Conservation (phyloP, 2,797 vertebrate genomes). For the Pangasius mekongensis region DNA sequence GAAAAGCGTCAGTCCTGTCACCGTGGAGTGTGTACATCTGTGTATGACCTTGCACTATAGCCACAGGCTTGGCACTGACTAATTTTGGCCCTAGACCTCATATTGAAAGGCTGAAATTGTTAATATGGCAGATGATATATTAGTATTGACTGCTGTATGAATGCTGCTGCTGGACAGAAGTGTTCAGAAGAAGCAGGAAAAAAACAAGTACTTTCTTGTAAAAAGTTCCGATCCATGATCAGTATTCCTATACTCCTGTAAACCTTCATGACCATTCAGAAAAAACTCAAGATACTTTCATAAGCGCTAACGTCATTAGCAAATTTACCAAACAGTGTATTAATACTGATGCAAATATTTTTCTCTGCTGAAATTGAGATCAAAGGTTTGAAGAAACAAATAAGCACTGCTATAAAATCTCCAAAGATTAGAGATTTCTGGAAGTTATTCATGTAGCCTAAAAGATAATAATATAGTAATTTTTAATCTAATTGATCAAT, state of each 20-base stretch:
- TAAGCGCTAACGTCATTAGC: background rate
- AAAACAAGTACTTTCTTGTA: conserved; percentile 23
- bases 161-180: conserved; percentile 49
- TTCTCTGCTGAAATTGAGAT: background rate
- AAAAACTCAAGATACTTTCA: background rate
- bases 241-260: background rate
- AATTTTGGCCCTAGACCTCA: conserved; percentile 78
- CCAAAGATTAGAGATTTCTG: background rate
- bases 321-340: background rate
- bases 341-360: background rate
- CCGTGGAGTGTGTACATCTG: conserved; percentile 53
- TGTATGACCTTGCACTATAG: conserved; percentile 76
- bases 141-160: conserved; percentile 71
- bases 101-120: conserved; percentile 81
- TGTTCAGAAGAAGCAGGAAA: conserved; percentile 24
- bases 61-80: conserved; percentile 78
- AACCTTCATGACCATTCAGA: background rate
- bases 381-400: background rate
- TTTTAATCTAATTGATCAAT: background rate
- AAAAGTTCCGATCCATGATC: background rate
- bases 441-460: background rate
- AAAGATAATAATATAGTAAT: background rate
- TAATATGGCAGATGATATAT: conserved; percentile 81
- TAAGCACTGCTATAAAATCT: background rate
- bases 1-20: conserved; percentile 79